phyloP scores from a whole-genome alignment of 1,140 invertebrate genomes.

The Cotesia typhae region DNA sequence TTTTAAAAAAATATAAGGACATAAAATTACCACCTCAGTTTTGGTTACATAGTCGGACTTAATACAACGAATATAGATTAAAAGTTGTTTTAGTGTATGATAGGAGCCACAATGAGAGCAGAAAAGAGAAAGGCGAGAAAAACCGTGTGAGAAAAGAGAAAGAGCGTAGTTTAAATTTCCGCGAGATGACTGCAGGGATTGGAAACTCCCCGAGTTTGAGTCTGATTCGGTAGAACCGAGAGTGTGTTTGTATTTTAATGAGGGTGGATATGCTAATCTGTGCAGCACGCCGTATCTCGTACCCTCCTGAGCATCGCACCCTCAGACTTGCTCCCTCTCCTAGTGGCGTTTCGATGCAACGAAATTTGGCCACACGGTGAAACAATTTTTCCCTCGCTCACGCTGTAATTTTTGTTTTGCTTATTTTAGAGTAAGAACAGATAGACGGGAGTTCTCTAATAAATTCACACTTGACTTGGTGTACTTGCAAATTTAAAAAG shows the following conservation, averaged over 20 bases:
- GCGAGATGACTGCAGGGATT: constrained; percentile 24
- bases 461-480: constrained; percentile 41
- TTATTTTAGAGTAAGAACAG: background rate
- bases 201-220: constrained; percentile 24
- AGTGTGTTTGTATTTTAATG: constrained; percentile 47
- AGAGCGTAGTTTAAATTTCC: constrained; percentile 25
- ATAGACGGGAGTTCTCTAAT: constrained; percentile 30
- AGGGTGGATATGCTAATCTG: constrained; percentile 45
- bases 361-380: constrained; percentile 25
- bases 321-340: constrained; percentile 28
- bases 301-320: background rate
- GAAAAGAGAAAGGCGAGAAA: constrained; percentile 7
- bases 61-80: constrained; percentile 44
- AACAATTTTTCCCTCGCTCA: constrained; percentile 18
- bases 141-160: background rate
- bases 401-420: background rate
- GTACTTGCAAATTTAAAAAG: constrained; percentile 43
- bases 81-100: constrained; percentile 40
- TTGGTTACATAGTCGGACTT: constrained; percentile 42
- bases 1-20: constrained; percentile 32
- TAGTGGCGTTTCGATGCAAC: constrained; percentile 20
- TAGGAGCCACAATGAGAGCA: background rate
- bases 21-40: constrained; percentile 43
- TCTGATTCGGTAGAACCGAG: constrained; percentile 36
- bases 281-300: constrained; percentile 36